Conservation (phyloP, 2,888 invertebrate genomes). For the Chloromyia formosa region DNA sequence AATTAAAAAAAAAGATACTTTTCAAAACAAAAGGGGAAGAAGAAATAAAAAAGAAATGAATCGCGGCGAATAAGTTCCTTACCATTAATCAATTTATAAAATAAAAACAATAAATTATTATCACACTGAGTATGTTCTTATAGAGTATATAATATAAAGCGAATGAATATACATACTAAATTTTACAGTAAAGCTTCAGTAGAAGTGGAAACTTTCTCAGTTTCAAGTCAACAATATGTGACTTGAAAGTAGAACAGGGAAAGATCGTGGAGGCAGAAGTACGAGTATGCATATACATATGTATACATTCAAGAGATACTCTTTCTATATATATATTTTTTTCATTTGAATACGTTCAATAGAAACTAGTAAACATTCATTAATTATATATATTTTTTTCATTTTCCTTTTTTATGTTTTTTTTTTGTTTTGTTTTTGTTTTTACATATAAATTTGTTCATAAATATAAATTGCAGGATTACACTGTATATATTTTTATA, state of each 20-base stretch:
- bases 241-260: constrained; percentile 26
- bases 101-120: too few species aligned
- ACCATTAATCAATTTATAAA: too few species aligned
- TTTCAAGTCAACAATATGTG: not conserved
- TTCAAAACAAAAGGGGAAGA: too few species aligned
- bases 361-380: constrained; percentile 44
- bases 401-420: constrained; percentile 38
- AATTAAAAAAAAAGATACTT: too few species aligned
- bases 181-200: not conserved
- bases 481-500: constrained; percentile 52
- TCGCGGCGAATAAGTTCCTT: too few species aligned
- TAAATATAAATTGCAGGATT: constrained; percentile 54
- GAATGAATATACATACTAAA: not conserved
- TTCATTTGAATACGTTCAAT: constrained; percentile 16
- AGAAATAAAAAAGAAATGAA: too few species aligned
- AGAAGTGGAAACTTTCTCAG: not conserved
- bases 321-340: constrained; percentile 24
- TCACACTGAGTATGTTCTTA: too few species aligned
- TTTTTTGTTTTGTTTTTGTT: constrained; percentile 30
- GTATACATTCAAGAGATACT: too few species aligned
- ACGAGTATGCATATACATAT: too few species aligned
- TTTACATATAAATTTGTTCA: constrained; percentile 53
- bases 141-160: too few species aligned
- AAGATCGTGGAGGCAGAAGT: not conserved
- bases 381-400: constrained; percentile 36